A percentile compares a stretch with the other conserved stretches of the same genome.
These are phyloP conservation scores for Eidolon helvum DNA, from an alignment of 2,113 vertebrate genomes.

Conservation along the genomic window DNA sequence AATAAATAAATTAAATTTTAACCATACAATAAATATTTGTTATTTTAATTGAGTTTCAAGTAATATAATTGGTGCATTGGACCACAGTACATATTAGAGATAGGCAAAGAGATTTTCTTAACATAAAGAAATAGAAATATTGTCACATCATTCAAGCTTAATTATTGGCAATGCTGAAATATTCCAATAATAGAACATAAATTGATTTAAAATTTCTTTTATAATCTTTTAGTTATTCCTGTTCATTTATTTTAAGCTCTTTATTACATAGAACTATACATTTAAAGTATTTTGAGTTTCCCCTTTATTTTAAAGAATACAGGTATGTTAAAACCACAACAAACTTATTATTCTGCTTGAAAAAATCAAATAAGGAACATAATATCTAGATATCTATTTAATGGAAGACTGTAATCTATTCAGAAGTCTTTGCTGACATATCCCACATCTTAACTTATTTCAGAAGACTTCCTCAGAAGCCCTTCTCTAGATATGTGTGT, in stretches of 20 bases:
- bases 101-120: background rate
- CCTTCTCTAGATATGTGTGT: background rate
- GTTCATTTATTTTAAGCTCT: background rate
- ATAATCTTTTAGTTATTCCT: background rate
- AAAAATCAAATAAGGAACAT: background rate
- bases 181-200: background rate
- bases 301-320: background rate
- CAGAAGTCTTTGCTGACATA: background rate
- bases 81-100: background rate
- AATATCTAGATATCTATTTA: background rate
- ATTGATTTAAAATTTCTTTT: background rate
- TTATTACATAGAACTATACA: background rate
- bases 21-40: background rate
- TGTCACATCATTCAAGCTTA: background rate
- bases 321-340: background rate
- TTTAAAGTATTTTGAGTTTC: background rate
- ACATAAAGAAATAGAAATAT: background rate
- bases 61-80: background rate
- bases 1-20: conserved; percentile 20
- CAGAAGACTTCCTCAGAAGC: conserved; percentile 8
- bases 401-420: background rate
- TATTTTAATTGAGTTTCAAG: background rate
- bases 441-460: conserved; percentile 2
- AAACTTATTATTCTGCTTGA: background rate
- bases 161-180: background rate